These are phyloP conservation scores for Acrobasis consociella DNA, from an alignment of 2,888 invertebrate genomes.

Conservation along the genomic window DNA sequence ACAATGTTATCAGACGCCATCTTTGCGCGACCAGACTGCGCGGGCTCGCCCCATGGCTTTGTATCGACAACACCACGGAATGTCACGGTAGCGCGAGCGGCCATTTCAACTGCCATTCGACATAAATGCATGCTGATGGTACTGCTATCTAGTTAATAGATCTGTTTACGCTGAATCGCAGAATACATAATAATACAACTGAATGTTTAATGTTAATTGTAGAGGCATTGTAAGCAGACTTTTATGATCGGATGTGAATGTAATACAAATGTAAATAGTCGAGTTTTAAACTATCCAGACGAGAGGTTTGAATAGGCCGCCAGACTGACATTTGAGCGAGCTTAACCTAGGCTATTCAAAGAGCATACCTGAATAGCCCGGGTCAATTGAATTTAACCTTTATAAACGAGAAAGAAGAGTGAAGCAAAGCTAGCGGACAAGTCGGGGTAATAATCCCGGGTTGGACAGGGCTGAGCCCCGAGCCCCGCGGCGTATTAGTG, in stretches of 20 bases:
- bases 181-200: neutral
- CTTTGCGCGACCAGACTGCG: slow-evolving; percentile 38
- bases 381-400: slow-evolving; percentile 34
- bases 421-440: slow-evolving; percentile 31
- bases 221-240: neutral
- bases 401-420: slow-evolving; percentile 34
- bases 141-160: slow-evolving; percentile 27
- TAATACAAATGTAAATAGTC: neutral
- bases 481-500: slow-evolving; percentile 52
- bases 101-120: slow-evolving; percentile 36
- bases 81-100: slow-evolving; percentile 36
- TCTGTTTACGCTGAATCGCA: neutral
- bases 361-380: slow-evolving; percentile 9
- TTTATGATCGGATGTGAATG: neutral
- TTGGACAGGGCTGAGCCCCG: slow-evolving; percentile 5
- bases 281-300: neutral
- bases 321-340: slow-evolving; percentile 4
- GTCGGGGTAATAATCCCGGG: slow-evolving; percentile 36
- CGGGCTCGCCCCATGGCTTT: slow-evolving; percentile 31
- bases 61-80: slow-evolving; percentile 31
- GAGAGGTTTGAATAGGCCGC: neutral
- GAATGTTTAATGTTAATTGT: neutral
- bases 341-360: slow-evolving; percentile 22
- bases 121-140: slow-evolving; percentile 32
- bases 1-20: slow-evolving; percentile 59